Percentiles rank a stretch among this genome's conserved stretches.
Conservation (phyloP, 2,888 invertebrate species). For the Temnothorax unifasciatus region DNA sequence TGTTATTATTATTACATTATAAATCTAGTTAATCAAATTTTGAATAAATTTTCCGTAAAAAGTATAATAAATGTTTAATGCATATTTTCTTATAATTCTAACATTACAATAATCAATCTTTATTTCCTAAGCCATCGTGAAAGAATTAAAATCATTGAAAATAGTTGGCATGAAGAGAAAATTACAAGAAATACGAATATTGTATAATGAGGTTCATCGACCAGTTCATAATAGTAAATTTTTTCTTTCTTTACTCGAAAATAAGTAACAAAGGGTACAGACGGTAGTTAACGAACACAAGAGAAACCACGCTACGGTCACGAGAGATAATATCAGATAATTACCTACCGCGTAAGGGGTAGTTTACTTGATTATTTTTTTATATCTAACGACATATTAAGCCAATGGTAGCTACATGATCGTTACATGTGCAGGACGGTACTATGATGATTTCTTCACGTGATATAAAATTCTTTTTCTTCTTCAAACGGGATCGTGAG, state of each 20-base stretch:
- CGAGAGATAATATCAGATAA: constrained; percentile 41
- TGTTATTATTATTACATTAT: neutral
- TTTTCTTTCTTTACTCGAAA: neutral
- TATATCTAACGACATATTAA: neutral
- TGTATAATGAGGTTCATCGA: neutral
- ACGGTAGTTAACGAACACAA: constrained; percentile 9
- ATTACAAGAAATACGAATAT: neutral
- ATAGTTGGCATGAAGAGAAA: neutral
- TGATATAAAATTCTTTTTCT: neutral
- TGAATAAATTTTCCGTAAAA: neutral
- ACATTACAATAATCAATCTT: neutral
- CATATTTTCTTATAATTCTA: neutral
- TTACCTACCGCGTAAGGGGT: neutral
- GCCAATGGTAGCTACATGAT: neutral
- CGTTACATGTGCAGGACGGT: neutral
- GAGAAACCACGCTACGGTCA: neutral
- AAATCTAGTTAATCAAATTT: neutral
- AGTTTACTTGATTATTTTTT: constrained; percentile 28
- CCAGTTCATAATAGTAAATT: neutral
- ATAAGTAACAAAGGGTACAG: neutral
- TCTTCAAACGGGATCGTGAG: neutral
- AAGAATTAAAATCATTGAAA: neutral
- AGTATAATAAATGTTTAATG: neutral
- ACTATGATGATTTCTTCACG: neutral
- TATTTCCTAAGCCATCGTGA: neutral